Conservation (phyloP, 2,113 vertebrate genomes). For the Paraplagusia blochii region DNA sequence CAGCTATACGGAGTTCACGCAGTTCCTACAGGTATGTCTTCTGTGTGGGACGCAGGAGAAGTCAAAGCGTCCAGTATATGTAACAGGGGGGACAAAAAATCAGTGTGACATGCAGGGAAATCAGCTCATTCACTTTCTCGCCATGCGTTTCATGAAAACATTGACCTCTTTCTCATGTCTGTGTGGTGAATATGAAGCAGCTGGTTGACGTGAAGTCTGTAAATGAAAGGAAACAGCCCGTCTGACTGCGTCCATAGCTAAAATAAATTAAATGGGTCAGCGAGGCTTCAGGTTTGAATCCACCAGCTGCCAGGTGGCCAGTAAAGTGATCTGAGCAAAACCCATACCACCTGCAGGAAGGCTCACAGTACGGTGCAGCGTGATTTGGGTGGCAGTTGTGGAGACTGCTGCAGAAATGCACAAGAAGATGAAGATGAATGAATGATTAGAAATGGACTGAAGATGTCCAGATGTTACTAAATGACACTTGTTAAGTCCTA, state of each 20-base stretch:
- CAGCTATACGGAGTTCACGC: slow-evolving; percentile 91
- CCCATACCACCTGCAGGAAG: too few relatives aligned
- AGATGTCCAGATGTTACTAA: too few relatives aligned
- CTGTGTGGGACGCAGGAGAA: background rate
- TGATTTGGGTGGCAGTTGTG: too few relatives aligned
- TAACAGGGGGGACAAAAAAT: background rate
- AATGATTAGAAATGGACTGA: too few relatives aligned
- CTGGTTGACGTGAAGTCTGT: slow-evolving; percentile 2
- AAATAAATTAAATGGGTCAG: too few relatives aligned
- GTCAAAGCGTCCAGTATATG: background rate
- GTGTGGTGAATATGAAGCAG: slow-evolving; percentile 2
- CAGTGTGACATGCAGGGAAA: background rate
- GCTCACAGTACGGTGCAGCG: too few relatives aligned
- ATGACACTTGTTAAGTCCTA: too few relatives aligned
- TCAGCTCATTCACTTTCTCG: background rate
- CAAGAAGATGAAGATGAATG: too few relatives aligned
- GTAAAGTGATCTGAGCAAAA: too few relatives aligned
- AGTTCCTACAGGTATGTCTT: slow-evolving; percentile 89
- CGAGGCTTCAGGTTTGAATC: too few relatives aligned
- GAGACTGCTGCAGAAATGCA: too few relatives aligned
- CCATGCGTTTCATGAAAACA: background rate
- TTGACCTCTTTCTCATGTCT: background rate
- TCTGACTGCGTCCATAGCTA: background rate
- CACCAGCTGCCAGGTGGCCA: too few relatives aligned
- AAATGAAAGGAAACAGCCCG: background rate